phyloP scores from a whole-genome alignment of 2,797 vertebrate genomes.

The Petrocephalus sullivani region DNA sequence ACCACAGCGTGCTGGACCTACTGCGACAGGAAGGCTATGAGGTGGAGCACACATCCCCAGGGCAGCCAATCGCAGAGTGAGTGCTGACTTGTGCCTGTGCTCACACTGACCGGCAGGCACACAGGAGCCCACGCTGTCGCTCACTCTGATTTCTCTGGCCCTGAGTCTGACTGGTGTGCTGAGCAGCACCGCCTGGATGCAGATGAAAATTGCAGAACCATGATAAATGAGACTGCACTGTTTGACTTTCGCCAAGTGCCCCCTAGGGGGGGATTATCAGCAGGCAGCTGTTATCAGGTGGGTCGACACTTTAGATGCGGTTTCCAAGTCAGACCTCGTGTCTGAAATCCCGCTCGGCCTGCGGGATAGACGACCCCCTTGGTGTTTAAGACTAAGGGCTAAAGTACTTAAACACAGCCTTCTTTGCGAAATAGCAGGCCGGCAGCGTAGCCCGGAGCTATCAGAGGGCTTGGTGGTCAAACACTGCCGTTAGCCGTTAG shows the following conservation, averaged over 20 bases:
- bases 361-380: background rate
- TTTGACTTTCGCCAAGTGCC: background rate
- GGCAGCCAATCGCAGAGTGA: constrained; percentile 76
- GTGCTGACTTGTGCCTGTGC: constrained; percentile 37
- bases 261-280: background rate
- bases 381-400: background rate
- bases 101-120: background rate
- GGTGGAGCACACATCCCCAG: constrained; percentile 80
- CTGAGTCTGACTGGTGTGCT: background rate
- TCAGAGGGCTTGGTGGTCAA: constrained; percentile 31
- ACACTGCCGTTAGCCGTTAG: constrained; percentile 27
- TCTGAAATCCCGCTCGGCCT: background rate
- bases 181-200: background rate
- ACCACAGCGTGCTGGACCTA: constrained; percentile 93
- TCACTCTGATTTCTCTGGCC: background rate
- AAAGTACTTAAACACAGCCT: background rate
- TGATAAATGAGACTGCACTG: background rate
- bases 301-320: background rate
- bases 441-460: constrained; percentile 9
- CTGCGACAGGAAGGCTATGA: constrained; percentile 87
- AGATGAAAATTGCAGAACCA: constrained; percentile 1
- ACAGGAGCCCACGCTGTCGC: background rate
- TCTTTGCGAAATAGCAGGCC: constrained; percentile 4
- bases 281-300: background rate
- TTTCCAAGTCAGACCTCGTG: background rate